Conservation (phyloP, 2,113 vertebrate species). For the Cinclus mexicanus region DNA sequence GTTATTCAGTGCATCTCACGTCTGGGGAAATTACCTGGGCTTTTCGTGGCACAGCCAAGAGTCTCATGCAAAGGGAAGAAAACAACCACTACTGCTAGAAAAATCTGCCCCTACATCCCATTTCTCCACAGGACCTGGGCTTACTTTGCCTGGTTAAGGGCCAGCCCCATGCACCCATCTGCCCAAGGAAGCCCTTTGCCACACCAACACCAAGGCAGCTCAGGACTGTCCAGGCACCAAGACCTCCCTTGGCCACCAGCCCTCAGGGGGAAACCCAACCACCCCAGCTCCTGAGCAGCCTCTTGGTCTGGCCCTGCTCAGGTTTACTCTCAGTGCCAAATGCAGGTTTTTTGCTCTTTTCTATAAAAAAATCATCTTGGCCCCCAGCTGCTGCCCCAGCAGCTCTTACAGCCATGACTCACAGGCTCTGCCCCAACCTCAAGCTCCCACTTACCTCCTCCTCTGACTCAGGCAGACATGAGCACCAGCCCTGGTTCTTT, state of each 20-base stretch:
- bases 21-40: neutral
- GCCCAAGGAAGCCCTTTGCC: neutral
- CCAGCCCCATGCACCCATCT: neutral
- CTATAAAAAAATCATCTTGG: neutral
- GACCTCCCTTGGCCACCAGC: neutral
- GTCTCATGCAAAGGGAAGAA: neutral
- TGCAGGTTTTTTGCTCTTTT: neutral
- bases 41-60: neutral
- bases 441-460: neutral
- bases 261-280: neutral
- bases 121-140: neutral
- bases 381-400: neutral
- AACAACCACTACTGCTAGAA: neutral
- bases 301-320: neutral
- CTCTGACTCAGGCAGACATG: neutral
- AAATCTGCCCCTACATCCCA: neutral
- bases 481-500: neutral
- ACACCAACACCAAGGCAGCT: neutral
- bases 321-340: neutral
- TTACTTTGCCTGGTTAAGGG: neutral
- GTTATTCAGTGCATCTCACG: neutral
- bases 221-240: neutral
- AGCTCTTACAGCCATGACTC: neutral
- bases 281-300: neutral
- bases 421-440: slow-evolving; percentile 29